Conservation (phyloP, 2,113 vertebrate species). For the Cyprinus carpio region DNA sequence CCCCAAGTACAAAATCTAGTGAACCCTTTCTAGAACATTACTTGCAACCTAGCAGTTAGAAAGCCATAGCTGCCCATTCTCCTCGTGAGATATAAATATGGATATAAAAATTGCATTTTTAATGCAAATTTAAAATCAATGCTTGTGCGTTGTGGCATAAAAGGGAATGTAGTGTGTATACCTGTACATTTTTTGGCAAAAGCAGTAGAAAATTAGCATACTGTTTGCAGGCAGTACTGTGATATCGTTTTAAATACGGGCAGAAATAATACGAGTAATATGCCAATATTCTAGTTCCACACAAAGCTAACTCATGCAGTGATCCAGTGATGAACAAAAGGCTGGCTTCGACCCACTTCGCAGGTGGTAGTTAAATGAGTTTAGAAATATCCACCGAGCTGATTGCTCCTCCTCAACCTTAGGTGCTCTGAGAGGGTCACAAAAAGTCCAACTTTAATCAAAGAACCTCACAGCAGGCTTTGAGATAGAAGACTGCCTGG, state of each 20-base stretch:
- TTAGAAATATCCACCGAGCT: background rate
- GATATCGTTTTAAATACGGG: background rate
- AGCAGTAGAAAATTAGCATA: background rate
- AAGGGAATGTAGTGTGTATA: background rate
- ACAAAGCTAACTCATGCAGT: background rate
- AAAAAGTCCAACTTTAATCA: background rate
- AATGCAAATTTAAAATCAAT: background rate
- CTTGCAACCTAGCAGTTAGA: background rate
- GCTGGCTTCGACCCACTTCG: background rate
- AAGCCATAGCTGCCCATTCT: background rate
- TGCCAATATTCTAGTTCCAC: background rate
- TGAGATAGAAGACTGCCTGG: constrained; percentile 28
- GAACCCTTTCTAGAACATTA: background rate
- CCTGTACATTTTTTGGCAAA: background rate
- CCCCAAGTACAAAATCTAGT: background rate
- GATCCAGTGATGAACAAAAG: background rate
- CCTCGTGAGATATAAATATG: background rate
- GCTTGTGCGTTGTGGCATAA: background rate
- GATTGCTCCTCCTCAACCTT: background rate
- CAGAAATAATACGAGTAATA: no score
- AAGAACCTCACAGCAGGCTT: background rate
- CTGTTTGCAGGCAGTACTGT: background rate
- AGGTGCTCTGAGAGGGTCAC: background rate
- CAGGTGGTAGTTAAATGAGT: background rate
- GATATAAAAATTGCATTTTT: no score